These are phyloP conservation scores for Ormyrus thymus DNA, from an alignment of 2,888 invertebrate genomes.

Conservation along the genomic window DNA sequence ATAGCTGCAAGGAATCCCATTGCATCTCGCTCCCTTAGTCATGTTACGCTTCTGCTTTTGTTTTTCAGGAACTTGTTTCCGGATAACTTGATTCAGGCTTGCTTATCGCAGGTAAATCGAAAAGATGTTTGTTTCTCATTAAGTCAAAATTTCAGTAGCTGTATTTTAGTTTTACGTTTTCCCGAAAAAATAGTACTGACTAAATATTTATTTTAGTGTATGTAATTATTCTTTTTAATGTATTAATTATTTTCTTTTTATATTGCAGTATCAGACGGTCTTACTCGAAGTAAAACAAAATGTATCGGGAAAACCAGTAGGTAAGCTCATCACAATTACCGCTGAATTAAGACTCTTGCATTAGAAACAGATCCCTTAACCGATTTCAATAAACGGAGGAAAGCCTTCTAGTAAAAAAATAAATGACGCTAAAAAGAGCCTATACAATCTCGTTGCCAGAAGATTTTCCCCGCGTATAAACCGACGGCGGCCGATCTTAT, in stretches of 20 bases:
- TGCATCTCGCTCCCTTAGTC: not conserved
- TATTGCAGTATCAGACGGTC: conserved; percentile 78
- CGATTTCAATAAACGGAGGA: too few relatives aligned
- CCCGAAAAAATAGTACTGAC: not conserved
- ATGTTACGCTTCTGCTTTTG: conserved; percentile 10
- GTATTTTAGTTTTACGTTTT: too few relatives aligned
- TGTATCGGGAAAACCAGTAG: conserved; percentile 8
- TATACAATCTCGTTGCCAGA: too few relatives aligned
- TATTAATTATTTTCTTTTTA: conserved; percentile 6
- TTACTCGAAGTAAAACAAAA: conserved; percentile 61
- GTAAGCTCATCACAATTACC: not conserved
- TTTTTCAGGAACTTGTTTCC: conserved; percentile 85
- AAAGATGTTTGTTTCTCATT: too few relatives aligned
- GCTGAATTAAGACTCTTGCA: too few relatives aligned
- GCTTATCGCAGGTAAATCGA: conserved; percentile 77
- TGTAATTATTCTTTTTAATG: too few relatives aligned
- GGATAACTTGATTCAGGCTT: conserved; percentile 90
- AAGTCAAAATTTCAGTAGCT: too few relatives aligned
- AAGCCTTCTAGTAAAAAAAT: too few relatives aligned
- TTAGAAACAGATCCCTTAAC: too few relatives aligned
- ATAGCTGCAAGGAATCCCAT: not conserved
- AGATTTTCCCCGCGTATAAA: too few relatives aligned
- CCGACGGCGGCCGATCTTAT: too few relatives aligned
- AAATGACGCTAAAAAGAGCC: too few relatives aligned
- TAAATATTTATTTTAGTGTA: not conserved